Conservation (phyloP, 2,888 invertebrate genomes). For the Scaptomyza reducta region DNA sequence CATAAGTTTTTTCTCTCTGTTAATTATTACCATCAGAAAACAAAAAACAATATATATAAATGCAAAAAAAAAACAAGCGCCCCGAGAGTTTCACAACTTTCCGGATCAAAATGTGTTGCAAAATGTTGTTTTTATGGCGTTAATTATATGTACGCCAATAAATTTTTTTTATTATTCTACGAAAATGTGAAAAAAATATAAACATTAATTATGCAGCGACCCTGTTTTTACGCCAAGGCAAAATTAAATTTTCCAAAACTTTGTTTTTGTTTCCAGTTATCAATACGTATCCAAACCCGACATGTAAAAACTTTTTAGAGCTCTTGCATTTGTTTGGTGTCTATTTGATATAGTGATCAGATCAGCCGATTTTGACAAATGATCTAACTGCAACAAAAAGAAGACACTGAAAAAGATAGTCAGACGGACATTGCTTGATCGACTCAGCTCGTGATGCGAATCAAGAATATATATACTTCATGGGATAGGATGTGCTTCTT, state of each 20-base stretch:
- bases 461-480: too few species aligned
- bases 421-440: too few species aligned
- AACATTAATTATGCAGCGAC: background rate
- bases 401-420: too few species aligned
- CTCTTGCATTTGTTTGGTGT: too few species aligned
- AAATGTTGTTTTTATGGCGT: background rate
- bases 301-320: too few species aligned
- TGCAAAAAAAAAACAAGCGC: conserved; percentile 5
- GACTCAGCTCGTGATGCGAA: too few species aligned
- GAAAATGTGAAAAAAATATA: background rate
- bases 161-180: background rate
- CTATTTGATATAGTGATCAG: too few species aligned
- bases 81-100: conserved; percentile 11
- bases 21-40: conserved; percentile 21
- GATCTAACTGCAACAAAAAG: too few species aligned
- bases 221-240: background rate
- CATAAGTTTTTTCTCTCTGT: conserved; percentile 10
- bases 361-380: too few species aligned
- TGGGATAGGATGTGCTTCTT: too few species aligned
- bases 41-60: background rate
- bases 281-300: too few species aligned
- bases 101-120: conserved; percentile 11
- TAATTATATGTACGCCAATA: background rate
- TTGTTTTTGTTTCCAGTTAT: too few species aligned
- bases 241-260: background rate